A percentile compares a stretch with the other conserved stretches of the same genome.
phyloP scores from a whole-genome alignment of 2,113 vertebrate species.

The Forbesichthys agassizii region DNA sequence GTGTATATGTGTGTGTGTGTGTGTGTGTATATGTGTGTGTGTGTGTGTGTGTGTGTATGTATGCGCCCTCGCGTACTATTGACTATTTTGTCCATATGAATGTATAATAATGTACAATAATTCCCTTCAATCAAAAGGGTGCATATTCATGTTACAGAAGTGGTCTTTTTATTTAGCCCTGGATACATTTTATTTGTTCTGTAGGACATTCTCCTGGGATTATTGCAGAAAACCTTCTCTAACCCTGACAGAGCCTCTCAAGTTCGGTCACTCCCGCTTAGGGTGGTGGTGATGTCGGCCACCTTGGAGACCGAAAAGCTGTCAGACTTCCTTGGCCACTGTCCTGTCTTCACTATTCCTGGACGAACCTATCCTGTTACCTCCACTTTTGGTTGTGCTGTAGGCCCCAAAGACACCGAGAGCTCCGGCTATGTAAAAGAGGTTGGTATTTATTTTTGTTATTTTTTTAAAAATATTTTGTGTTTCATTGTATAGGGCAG shows the following conservation, averaged over 20 bases:
- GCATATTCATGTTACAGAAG: too few species aligned
- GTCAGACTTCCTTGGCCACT: conserved; percentile 85
- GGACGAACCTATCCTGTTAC: conserved; percentile 89
- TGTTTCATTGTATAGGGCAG: too few species aligned
- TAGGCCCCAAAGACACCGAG: conserved; percentile 87
- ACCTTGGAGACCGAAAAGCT: conserved; percentile 93
- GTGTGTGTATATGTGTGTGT: too few species aligned
- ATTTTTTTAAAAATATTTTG: neutral
- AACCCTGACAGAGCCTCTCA: conserved; percentile 59
- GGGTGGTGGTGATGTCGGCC: conserved; percentile 96
- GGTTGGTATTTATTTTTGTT: conserved; percentile 71
- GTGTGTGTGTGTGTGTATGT: too few species aligned
- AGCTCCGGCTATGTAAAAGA: conserved; percentile 88
- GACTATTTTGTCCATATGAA: too few species aligned
- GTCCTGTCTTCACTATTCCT: conserved; percentile 88
- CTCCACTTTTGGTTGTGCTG: conserved; percentile 86
- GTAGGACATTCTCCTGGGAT: conserved; percentile 95
- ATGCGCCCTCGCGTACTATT: too few species aligned
- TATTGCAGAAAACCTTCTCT: conserved; percentile 89
- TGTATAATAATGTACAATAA: too few species aligned
- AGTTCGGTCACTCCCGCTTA: conserved; percentile 78
- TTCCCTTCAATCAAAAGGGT: too few species aligned
- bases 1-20: too few species aligned
- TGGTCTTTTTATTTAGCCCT: too few species aligned
- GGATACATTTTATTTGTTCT: neutral